Evolutionary conservation across 1,140 invertebrate genomes (phyloP), one percentile per base, ranked within the genome.

Genomic region (Mycetomoellerius zeteki): DNA sequence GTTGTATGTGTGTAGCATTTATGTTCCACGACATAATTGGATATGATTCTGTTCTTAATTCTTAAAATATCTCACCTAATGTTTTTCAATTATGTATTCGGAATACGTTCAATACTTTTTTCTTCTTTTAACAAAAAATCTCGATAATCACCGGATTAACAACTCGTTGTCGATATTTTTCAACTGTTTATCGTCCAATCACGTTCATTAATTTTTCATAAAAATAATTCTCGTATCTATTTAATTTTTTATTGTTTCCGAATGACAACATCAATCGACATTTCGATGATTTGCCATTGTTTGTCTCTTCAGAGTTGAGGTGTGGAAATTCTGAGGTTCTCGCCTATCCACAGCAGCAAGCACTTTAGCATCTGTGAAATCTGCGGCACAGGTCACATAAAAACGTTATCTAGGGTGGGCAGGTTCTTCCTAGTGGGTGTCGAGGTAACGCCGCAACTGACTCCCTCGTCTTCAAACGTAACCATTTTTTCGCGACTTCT

Each of bases 381-480:
- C 0, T 50, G 58, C 14, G 54, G 14, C 64, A 67, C 54, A 60
- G 62, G 96, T 97, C 96, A 97, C 96, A 97, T 97, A 89, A 97
- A 97, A 73, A 97, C 96, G 87, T 97, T 96, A 33, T 96, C 96
- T 27, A 95, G 76, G 8, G 89, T 91, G 8, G 93, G 78, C 1
- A 93, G 54, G 56, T 93, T 93, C 85, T 95, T 94, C 67, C 95
- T 95, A 4, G 94, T 94, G n/a, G 94, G 94, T 19, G 95, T 95
- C 21, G 95, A 94, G 67, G 90, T 90, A 64, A 47, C 65, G 30
- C 92, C 77, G 56, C 91, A 90, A 77, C 92, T 91, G 19, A 95
- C 92, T 60, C 96, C 95, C 88, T 98, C 97, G 90, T 98, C 97
- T 90, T 98, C 97, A 89, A 98, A 98, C 1, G 97, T 98, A 19